These are phyloP conservation scores for Lacanobia wlatinum DNA, from an alignment of 2,888 invertebrate genomes.

Conservation along the genomic window DNA sequence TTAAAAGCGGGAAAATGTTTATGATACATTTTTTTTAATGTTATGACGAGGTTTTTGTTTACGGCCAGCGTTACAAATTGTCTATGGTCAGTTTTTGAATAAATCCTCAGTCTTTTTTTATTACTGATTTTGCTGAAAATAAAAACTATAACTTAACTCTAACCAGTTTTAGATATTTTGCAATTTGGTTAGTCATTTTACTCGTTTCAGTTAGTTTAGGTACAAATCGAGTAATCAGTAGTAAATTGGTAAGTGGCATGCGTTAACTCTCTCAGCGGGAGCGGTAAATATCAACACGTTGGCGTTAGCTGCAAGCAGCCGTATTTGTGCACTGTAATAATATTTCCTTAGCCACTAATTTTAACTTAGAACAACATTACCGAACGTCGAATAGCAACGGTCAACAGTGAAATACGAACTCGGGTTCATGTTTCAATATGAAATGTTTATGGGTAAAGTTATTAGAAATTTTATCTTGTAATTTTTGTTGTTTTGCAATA, in stretches of 20 bases:
- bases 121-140: neutral
- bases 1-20: conserved; percentile 1
- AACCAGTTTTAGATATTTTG: neutral
- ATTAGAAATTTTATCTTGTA: neutral
- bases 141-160: neutral
- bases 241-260: conserved; percentile 54
- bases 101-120: neutral
- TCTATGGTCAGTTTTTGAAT: neutral
- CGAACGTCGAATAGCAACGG: conserved; percentile 38
- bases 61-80: conserved; percentile 4
- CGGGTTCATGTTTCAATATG: conserved; percentile 20
- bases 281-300: conserved; percentile 66
- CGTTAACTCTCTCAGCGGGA: conserved; percentile 61
- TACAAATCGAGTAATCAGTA: conserved; percentile 40
- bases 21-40: neutral
- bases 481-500: neutral
- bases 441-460: conserved; percentile 10
- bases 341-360: conserved; percentile 64
- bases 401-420: conserved; percentile 35
- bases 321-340: conserved; percentile 66
- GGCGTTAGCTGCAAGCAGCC: conserved; percentile 50
- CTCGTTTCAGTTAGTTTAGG: conserved; percentile 11
- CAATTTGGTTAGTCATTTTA: neutral
- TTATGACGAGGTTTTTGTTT: neutral
- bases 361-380: conserved; percentile 62